Evolutionary conservation across 2,888 invertebrate species (phyloP).

Genomic region (Stenichneumon culpator): DNA sequence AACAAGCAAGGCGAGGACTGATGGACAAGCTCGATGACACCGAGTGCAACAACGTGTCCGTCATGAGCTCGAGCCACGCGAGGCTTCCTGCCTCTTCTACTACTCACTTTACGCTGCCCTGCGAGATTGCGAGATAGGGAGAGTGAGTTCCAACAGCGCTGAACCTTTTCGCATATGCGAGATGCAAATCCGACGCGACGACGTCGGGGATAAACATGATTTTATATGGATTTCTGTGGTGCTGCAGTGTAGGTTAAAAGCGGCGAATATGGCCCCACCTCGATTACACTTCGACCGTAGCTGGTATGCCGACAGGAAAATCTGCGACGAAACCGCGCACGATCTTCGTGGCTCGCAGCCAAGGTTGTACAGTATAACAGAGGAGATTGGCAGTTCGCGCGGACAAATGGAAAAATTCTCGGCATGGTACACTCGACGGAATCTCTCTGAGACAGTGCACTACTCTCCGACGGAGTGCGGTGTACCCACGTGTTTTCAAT

Average conservation of each 20-base stretch:
- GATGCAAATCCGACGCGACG: slow-evolving; percentile 35
- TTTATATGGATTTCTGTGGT: background rate
- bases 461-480: slow-evolving; percentile 16
- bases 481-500: slow-evolving; percentile 62
- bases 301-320: background rate
- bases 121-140: slow-evolving; percentile 11
- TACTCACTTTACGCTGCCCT: slow-evolving; percentile 57
- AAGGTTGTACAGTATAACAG: background rate
- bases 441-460: slow-evolving; percentile 13
- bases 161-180: slow-evolving; percentile 36
- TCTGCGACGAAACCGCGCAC: background rate
- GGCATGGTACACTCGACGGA: slow-evolving; percentile 2
- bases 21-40: slow-evolving; percentile 69
- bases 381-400: background rate
- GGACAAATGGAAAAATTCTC: slow-evolving; percentile 1
- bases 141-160: slow-evolving; percentile 17
- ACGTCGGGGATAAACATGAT: slow-evolving; percentile 36
- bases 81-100: slow-evolving; percentile 65
- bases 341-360: background rate
- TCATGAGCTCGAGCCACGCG: slow-evolving; percentile 74
- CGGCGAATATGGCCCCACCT: background rate
- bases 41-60: slow-evolving; percentile 69
- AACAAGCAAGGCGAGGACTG: slow-evolving; percentile 67
- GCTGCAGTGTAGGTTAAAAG: background rate
- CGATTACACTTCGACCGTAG: background rate